Evolutionary conservation across 2,113 vertebrate species (phyloP).

Genomic region (Tetraodon nigroviridis): DNA sequence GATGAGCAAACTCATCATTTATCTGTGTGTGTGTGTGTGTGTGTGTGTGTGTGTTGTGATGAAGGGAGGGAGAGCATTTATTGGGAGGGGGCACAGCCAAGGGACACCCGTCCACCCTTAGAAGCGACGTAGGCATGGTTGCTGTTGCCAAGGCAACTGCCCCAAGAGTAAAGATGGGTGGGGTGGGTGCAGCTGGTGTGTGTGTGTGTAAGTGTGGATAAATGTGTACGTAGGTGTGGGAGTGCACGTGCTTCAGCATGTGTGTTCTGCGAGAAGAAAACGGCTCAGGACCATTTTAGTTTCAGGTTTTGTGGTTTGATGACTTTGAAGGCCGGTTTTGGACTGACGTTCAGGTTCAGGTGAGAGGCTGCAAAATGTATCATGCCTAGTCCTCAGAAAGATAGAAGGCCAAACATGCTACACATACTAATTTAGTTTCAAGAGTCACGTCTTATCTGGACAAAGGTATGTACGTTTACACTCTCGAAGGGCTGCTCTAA

Average conservation of each 20-base stretch:
- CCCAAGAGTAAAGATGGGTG: conserved; percentile 65
- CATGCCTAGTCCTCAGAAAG: too few relatives aligned
- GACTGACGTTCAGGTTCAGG: too few relatives aligned
- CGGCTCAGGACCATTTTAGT: too few relatives aligned
- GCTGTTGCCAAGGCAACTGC: conserved; percentile 69
- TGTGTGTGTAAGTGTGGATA: background rate
- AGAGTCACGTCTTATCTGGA: too few relatives aligned
- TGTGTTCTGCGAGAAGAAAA: too few relatives aligned
- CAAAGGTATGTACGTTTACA: too few relatives aligned
- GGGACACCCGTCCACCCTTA: conserved; percentile 42
- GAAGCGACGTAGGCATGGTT: conserved; percentile 64
- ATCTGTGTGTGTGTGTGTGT: conserved; percentile 5
- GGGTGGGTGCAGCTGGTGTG: conserved; percentile 60
- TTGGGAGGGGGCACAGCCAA: conserved; percentile 22
- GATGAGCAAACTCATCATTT: conserved; percentile 29
- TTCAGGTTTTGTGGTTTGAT: too few relatives aligned
- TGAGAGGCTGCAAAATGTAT: too few relatives aligned
- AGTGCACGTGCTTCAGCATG: too few relatives aligned
- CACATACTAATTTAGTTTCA: conserved; percentile 31
- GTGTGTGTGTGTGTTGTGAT: background rate
- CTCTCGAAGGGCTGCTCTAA: conserved; percentile 26
- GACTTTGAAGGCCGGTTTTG: too few relatives aligned
- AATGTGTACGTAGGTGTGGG: background rate
- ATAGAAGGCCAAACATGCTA: background rate
- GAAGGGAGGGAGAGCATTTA: too few relatives aligned